Conservation (phyloP, 2,797 vertebrate genomes). For the Cuniculus paca region DNA sequence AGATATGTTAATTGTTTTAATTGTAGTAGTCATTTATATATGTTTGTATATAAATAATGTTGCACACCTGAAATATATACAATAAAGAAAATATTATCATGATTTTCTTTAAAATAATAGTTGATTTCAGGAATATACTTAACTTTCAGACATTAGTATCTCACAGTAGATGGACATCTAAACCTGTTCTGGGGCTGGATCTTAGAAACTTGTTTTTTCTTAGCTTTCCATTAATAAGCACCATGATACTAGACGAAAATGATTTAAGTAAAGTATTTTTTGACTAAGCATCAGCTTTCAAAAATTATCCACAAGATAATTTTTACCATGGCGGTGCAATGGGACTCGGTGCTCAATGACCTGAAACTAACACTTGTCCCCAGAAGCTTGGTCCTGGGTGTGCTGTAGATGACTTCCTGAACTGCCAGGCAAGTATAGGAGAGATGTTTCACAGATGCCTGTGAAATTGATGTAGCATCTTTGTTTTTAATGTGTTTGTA, state of each 20-base stretch:
- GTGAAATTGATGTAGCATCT: neutral
- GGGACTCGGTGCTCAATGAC: neutral
- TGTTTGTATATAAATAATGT: neutral
- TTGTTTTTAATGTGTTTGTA: neutral
- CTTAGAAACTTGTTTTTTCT: neutral
- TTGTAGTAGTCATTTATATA: neutral
- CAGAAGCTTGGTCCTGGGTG: neutral
- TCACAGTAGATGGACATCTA: neutral
- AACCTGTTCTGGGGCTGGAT: neutral
- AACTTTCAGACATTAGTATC: neutral
- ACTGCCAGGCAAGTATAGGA: neutral
- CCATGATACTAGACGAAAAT: neutral
- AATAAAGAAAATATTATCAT: neutral
- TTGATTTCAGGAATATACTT: constrained; percentile 23
- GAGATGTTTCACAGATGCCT: neutral
- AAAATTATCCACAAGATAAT: neutral
- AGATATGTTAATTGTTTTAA: neutral
- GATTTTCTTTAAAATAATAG: constrained; percentile 11
- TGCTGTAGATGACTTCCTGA: neutral
- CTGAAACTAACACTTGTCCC: neutral
- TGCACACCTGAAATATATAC: neutral
- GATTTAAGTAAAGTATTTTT: neutral
- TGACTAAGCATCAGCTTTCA: neutral
- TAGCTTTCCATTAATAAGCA: neutral
- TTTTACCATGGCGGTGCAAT: neutral